Evolutionary conservation across 2,888 invertebrate genomes (phyloP).

Genomic region (Drosophila tanythrix): DNA sequence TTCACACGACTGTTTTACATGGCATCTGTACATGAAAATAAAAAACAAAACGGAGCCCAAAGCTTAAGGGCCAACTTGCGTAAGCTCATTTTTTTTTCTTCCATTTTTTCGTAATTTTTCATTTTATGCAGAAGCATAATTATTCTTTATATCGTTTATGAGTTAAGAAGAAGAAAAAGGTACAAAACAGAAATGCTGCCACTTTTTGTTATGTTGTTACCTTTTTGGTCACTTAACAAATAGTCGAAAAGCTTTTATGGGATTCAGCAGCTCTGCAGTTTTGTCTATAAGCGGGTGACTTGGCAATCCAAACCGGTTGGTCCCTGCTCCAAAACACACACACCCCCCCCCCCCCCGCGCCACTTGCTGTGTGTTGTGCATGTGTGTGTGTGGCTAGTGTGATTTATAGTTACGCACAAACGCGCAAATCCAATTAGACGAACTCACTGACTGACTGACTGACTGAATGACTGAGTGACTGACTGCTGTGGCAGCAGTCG

Average conservation of each 20-base stretch:
- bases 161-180: slow-evolving; percentile 48
- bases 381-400: slow-evolving; percentile 68
- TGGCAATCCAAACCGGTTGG: slow-evolving; percentile 77
- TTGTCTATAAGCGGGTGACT: slow-evolving; percentile 77
- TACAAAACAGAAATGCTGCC: slow-evolving; percentile 26
- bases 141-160: slow-evolving; percentile 76
- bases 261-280: slow-evolving; percentile 64
- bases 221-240: slow-evolving; percentile 78
- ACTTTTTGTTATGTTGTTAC: slow-evolving; percentile 64
- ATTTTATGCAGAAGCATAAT: slow-evolving; percentile 71
- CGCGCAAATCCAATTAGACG: slow-evolving; percentile 81
- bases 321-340: slow-evolving; percentile 21
- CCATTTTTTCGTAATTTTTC: slow-evolving; percentile 8
- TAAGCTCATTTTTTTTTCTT: slow-evolving; percentile 56
- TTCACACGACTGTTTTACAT: slow-evolving; percentile 77
- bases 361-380: slow-evolving; percentile 42
- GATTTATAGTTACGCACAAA: slow-evolving; percentile 82
- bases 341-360: neutral
- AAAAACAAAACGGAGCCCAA: slow-evolving; percentile 1
- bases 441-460: slow-evolving; percentile 53
- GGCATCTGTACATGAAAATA: slow-evolving; percentile 59
- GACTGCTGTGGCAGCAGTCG: slow-evolving; percentile 28
- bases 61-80: slow-evolving; percentile 46
- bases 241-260: slow-evolving; percentile 76
- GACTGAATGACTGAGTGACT: slow-evolving; percentile 31